Conservation (phyloP, 2,113 vertebrate genomes). For the Xerus inauris region DNA sequence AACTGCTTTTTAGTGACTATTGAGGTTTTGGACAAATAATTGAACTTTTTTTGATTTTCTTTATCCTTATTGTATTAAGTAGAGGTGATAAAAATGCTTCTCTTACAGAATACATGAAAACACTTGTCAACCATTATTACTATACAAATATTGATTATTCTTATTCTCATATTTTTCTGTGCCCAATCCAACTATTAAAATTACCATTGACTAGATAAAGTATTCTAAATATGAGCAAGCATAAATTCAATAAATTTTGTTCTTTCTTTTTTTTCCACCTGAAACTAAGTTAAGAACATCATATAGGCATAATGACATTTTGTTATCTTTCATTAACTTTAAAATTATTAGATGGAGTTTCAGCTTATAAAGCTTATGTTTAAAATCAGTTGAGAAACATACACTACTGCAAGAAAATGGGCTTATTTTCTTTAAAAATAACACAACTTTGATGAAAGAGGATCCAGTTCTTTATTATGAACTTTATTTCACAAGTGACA, state of each 20-base stretch:
- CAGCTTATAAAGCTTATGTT: neutral
- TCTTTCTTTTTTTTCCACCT: neutral
- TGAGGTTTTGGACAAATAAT: neutral
- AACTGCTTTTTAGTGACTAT: neutral
- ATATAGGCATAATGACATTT: neutral
- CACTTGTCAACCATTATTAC: neutral
- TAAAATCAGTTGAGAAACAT: neutral
- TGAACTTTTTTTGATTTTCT: neutral
- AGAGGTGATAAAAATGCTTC: neutral
- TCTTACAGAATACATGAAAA: neutral
- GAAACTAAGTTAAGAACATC: neutral
- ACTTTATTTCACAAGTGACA: conserved; percentile 20
- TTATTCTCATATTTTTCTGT: neutral
- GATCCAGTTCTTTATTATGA: neutral
- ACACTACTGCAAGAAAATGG: neutral
- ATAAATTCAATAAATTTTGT: neutral
- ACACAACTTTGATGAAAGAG: neutral
- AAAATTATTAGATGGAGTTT: neutral
- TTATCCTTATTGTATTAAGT: neutral
- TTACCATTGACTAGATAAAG: neutral
- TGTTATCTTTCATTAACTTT: neutral
- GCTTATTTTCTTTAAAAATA: neutral
- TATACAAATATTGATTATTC: neutral
- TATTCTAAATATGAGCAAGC: neutral
- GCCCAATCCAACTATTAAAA: neutral